Evolutionary conservation across 1,140 invertebrate genomes (phyloP).

Genomic region (Teleogryllus occipitalis): DNA sequence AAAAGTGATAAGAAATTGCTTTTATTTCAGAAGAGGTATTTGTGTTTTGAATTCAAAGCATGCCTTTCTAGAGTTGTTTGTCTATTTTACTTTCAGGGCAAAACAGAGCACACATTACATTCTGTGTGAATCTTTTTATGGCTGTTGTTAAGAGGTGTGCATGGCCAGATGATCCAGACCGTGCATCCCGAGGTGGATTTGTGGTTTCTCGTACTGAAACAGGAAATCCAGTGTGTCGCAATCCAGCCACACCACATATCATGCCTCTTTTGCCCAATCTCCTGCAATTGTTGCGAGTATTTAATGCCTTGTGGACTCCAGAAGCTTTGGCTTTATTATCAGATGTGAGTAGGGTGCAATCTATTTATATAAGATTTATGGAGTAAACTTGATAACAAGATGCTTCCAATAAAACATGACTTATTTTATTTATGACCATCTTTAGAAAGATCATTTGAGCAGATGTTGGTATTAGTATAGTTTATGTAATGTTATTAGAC

Average conservation of each 20-base stretch:
- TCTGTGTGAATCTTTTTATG: constrained; percentile 63
- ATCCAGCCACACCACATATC: constrained; percentile 75
- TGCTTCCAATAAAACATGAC: no score
- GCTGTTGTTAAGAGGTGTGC: constrained; percentile 78
- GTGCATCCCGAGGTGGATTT: constrained; percentile 71
- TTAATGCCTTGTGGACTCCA: constrained; percentile 71
- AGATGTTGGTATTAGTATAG: no score
- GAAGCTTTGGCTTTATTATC: constrained; percentile 50
- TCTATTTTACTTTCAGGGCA: constrained; percentile 19
- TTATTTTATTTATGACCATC: no score
- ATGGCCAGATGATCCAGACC: constrained; percentile 71
- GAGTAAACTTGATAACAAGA: no score
- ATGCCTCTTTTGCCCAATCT: constrained; percentile 68
- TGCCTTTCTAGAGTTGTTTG: constrained; percentile 6
- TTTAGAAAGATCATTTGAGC: no score
- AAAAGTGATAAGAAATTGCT: neutral
- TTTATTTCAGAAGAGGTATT: neutral
- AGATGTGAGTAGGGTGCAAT: constrained; percentile 34
- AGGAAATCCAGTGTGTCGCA: constrained; percentile 70
- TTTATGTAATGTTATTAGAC: no score
- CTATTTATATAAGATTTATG: no score
- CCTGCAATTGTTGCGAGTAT: constrained; percentile 60
- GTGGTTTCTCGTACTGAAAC: constrained; percentile 59
- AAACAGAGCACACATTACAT: constrained; percentile 48
- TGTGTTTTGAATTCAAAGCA: neutral